Percentiles rank a stretch among this genome's conserved stretches.
phyloP scores from a whole-genome alignment of 2,888 invertebrate species.

The Pimpla rufipes region DNA sequence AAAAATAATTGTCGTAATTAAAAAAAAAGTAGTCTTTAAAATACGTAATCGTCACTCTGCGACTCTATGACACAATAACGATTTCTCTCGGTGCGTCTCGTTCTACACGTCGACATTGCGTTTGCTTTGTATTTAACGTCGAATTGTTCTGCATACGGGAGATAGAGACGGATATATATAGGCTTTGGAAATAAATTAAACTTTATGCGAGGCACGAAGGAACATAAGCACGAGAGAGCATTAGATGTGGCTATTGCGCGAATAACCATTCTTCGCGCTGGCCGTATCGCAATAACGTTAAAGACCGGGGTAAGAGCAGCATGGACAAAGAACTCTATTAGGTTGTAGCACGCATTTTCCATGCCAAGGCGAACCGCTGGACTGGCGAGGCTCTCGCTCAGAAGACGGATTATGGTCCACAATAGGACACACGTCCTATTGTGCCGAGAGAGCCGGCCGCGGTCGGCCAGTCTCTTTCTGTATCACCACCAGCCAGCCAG shows the following conservation, averaged over 20 bases:
- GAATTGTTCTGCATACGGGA: background rate
- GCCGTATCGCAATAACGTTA: constrained; percentile 52
- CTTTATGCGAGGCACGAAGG: background rate
- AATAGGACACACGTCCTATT: constrained; percentile 80
- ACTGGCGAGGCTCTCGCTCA: constrained; percentile 71
- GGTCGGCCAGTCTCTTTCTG: constrained; percentile 31
- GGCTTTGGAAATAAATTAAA: background rate
- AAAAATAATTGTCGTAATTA: no score
- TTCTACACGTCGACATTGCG: no score
- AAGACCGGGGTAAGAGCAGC: constrained; percentile 46
- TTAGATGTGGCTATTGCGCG: constrained; percentile 30
- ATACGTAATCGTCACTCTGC: no score
- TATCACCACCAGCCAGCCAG: constrained; percentile 16
- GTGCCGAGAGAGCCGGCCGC: constrained; percentile 69
- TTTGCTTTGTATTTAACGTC: background rate
- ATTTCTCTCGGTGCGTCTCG: no score
- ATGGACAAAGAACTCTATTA: constrained; percentile 79
- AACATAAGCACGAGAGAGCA: background rate
- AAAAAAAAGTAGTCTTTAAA: background rate
- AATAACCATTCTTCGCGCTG: constrained; percentile 41
- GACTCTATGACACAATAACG: no score
- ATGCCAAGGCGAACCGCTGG: constrained; percentile 83
- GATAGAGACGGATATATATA: background rate
- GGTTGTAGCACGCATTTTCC: constrained; percentile 78
- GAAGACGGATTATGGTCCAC: constrained; percentile 82